A percentile compares a stretch with the other conserved stretches of the same genome.
These are phyloP conservation scores for Cremastinae sp. DNA, from an alignment of 2,888 invertebrate species.

Conservation along the genomic window DNA sequence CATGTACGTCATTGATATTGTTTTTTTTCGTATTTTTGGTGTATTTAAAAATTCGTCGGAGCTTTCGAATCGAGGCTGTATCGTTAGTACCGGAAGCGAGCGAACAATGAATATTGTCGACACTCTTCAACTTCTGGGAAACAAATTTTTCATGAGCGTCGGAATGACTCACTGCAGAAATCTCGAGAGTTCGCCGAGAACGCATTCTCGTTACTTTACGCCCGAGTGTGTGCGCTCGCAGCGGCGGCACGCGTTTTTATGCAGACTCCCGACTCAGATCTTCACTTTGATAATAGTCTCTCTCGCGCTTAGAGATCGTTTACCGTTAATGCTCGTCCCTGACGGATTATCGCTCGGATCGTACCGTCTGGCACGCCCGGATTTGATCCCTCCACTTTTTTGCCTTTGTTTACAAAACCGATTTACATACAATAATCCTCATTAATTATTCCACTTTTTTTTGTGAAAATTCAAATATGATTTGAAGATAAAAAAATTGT, in stretches of 20 bases:
- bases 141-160: constrained; percentile 33
- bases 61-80: too few species aligned
- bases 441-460: not conserved
- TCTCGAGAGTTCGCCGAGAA: constrained; percentile 16
- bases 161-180: constrained; percentile 47
- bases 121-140: constrained; percentile 37
- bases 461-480: too few species aligned
- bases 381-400: constrained; percentile 13
- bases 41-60: too few species aligned
- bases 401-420: constrained; percentile 1
- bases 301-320: constrained; percentile 18
- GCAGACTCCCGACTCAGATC: constrained; percentile 28
- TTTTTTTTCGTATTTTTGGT: too few species aligned
- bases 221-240: not conserved
- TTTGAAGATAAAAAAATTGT: too few species aligned
- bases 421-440: constrained; percentile 1
- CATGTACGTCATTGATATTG: too few species aligned
- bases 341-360: constrained; percentile 42
- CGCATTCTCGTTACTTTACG: constrained; percentile 12
- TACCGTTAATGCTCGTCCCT: constrained; percentile 10
- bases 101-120: constrained; percentile 19
- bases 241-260: constrained; percentile 8
- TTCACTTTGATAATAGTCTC: constrained; percentile 22
- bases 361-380: constrained; percentile 24
- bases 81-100: not conserved